Evolutionary conservation across 2,888 invertebrate genomes (phyloP).

Genomic region (Hartigia nigra): DNA sequence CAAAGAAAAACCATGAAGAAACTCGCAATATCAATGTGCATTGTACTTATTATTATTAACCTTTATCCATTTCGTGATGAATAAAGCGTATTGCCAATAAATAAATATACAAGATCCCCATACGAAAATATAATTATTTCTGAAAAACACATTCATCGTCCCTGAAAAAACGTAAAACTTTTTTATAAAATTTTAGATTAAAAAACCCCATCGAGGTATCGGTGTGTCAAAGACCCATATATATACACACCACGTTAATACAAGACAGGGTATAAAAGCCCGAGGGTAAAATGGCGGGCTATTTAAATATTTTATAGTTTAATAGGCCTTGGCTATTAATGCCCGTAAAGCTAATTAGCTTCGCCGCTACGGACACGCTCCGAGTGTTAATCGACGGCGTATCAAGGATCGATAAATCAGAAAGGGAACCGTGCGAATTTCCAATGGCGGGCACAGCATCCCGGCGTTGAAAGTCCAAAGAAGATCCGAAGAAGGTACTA

Average conservation of each 20-base stretch:
- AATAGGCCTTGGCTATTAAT: slow-evolving; percentile 52
- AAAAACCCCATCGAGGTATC: not conserved
- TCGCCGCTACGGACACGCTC: slow-evolving; percentile 35
- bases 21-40: slow-evolving; percentile 28
- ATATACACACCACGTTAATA: not conserved
- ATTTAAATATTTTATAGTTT: slow-evolving; percentile 58
- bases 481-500: not conserved
- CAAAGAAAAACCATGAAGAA: not conserved
- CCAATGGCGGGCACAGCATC: not conserved
- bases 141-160: not conserved
- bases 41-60: slow-evolving; percentile 36
- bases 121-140: not conserved
- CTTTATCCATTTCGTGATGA: slow-evolving; percentile 28
- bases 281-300: slow-evolving; percentile 29
- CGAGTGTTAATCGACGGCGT: slow-evolving; percentile 44
- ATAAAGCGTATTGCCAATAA: slow-evolving; percentile 33
- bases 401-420: slow-evolving; percentile 37
- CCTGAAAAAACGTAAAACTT: not conserved
- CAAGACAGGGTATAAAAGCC: not conserved
- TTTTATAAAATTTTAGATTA: not conserved
- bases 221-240: not conserved
- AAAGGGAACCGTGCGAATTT: not conserved
- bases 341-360: slow-evolving; percentile 53
- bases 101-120: not conserved
- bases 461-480: not conserved